phyloP scores from a whole-genome alignment of 2,797 vertebrate species.

The Antrozous pallidus region DNA sequence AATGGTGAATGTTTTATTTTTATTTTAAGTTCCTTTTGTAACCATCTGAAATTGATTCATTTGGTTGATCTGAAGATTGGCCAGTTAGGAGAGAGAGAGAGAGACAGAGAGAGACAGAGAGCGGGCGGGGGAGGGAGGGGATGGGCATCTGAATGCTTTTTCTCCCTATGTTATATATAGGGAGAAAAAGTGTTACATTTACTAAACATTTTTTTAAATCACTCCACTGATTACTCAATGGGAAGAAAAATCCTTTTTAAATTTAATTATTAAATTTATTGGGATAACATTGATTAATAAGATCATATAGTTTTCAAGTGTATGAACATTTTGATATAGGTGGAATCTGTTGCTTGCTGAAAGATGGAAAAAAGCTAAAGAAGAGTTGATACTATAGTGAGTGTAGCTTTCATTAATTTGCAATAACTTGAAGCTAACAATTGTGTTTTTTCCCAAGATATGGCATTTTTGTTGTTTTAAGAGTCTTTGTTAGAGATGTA shows the following conservation, averaged over 20 bases:
- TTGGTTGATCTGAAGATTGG: constrained; percentile 29
- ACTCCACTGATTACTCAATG: background rate
- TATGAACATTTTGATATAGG: background rate
- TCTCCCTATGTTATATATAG: background rate
- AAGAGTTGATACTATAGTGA: background rate
- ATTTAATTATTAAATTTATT: background rate
- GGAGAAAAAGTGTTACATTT: constrained; percentile 8
- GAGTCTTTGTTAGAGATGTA: constrained; percentile 27
- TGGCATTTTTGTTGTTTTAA: background rate
- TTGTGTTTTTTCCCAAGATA: constrained; percentile 12
- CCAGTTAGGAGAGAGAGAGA: background rate
- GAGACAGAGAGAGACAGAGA: too few species aligned
- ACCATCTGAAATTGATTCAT: background rate
- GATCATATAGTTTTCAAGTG: background rate
- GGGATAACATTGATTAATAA: background rate
- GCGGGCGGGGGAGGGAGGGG: too few species aligned
- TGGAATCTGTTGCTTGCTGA: constrained; percentile 1
- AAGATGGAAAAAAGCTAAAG: constrained; percentile 27
- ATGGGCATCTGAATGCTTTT: too few species aligned
- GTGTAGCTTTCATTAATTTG: constrained; percentile 20
- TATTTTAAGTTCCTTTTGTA: constrained; percentile 24
- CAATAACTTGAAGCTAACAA: background rate
- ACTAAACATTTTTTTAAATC: background rate
- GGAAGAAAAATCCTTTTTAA: background rate
- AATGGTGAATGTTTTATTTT: constrained; percentile 50